A percentile compares a stretch with the other conserved stretches of the same genome.
phyloP scores from a whole-genome alignment of 2,113 vertebrate species.

The Equus quagga region DNA sequence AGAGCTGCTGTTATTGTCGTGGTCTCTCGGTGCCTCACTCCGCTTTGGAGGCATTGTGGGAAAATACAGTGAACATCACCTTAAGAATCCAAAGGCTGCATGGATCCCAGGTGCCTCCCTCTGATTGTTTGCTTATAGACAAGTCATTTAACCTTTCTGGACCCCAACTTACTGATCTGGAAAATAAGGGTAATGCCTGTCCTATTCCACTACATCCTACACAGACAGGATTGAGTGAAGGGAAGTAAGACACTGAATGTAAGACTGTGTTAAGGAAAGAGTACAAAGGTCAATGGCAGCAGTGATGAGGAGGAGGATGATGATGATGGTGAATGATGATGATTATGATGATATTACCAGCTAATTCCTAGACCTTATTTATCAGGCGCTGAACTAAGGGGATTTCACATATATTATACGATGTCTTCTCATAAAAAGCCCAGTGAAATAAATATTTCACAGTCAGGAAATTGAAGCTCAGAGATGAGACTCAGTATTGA shows the following conservation, averaged over 20 bases:
- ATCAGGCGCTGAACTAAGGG: neutral
- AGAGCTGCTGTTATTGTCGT: neutral
- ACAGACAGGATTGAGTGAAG: neutral
- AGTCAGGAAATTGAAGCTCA: neutral
- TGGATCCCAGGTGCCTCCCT: neutral
- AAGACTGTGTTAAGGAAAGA: neutral
- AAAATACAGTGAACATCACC: neutral
- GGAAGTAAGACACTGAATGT: neutral
- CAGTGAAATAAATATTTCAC: neutral
- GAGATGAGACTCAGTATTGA: neutral
- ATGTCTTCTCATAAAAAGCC: neutral
- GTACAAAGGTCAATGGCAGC: neutral
- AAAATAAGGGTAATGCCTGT: neutral
- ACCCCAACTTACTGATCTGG: neutral
- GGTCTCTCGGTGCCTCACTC: neutral
- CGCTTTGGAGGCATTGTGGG: neutral
- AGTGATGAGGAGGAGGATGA: neutral
- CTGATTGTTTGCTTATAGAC: neutral
- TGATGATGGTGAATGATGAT: accelerated
- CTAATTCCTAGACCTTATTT: neutral
- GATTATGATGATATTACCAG: too few relatives aligned
- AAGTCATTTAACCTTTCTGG: neutral
- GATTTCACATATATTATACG: neutral
- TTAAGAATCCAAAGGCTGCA: neutral
- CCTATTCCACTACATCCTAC: neutral